A percentile compares a stretch with the other conserved stretches of the same genome.
Evolutionary conservation across 1,140 invertebrate genomes (phyloP).

Genomic region (Yoshiicerus persimilis): DNA sequence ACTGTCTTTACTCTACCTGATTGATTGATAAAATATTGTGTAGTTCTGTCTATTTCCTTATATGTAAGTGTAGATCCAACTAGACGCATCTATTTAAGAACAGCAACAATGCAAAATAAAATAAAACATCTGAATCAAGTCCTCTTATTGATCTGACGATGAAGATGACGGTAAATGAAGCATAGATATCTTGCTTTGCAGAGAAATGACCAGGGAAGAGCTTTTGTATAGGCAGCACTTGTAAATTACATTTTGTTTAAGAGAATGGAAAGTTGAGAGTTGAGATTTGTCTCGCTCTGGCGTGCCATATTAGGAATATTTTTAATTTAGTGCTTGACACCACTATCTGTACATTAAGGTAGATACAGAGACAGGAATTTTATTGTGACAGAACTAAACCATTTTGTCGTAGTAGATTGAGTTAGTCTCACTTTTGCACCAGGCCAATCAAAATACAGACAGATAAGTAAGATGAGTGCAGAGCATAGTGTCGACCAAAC

Average conservation of each 20-base stretch:
- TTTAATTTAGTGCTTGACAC: neutral
- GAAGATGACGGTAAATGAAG: neutral
- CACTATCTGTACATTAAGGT: neutral
- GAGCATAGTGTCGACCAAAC: neutral
- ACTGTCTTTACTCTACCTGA: too few relatives aligned
- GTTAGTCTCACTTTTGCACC: neutral
- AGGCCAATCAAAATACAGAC: neutral
- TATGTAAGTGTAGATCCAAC: neutral
- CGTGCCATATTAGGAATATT: neutral
- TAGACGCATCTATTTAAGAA: neutral
- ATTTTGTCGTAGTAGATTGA: neutral
- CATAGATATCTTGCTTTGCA: neutral
- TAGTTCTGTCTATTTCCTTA: neutral
- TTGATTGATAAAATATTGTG: too few relatives aligned
- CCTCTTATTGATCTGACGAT: neutral
- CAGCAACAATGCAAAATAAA: neutral
- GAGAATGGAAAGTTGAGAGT: constrained; percentile 13
- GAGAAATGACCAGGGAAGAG: neutral
- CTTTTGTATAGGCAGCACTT: neutral
- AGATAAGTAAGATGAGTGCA: neutral
- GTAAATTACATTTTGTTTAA: neutral
- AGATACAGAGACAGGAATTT: neutral
- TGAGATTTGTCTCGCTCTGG: neutral
- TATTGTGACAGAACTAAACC: neutral
- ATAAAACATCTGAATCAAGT: neutral